Evolutionary conservation across 2,113 vertebrate genomes (phyloP).

Genomic region (Macquaria ambigua): DNA sequence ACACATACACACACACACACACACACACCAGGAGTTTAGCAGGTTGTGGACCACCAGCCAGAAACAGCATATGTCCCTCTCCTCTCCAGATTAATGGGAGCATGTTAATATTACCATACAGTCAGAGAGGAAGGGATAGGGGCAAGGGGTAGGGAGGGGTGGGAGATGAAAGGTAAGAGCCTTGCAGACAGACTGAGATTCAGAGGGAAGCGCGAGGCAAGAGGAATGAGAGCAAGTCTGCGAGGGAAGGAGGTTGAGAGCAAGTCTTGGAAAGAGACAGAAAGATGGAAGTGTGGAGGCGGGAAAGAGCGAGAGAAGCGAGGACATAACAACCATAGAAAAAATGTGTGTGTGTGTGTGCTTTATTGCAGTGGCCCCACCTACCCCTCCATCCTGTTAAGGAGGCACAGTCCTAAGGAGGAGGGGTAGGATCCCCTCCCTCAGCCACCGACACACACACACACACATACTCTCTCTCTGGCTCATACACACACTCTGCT

Average conservation of each 20-base stretch:
- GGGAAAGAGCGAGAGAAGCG: constrained; percentile 68
- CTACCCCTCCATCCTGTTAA: constrained; percentile 82
- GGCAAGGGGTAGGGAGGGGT: constrained; percentile 53
- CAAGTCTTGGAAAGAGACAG: constrained; percentile 70
- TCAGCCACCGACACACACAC: constrained; percentile 72
- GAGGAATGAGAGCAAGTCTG: constrained; percentile 56
- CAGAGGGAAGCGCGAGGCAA: constrained; percentile 59
- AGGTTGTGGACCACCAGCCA: constrained; percentile 85
- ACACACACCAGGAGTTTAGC: constrained; percentile 77
- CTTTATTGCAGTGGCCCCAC: constrained; percentile 84
- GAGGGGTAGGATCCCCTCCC: constrained; percentile 83
- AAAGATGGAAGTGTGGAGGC: constrained; percentile 78
- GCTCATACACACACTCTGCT: constrained; percentile 75
- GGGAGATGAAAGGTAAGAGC: constrained; percentile 61
- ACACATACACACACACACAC: constrained; percentile 12
- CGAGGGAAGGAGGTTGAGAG: constrained; percentile 47
- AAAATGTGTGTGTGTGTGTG: constrained; percentile 74
- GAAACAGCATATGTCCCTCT: constrained; percentile 86
- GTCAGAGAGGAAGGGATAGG: constrained; percentile 69
- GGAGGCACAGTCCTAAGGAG: constrained; percentile 80
- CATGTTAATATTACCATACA: constrained; percentile 84
- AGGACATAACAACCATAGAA: constrained; percentile 74
- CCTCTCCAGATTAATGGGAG: constrained; percentile 87
- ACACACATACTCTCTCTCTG: constrained; percentile 50
- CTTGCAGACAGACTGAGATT: constrained; percentile 58